Percentiles rank a stretch among this genome's conserved stretches.
Conservation (phyloP, 2,888 invertebrate species). For the Ectemnius cavifrons region DNA sequence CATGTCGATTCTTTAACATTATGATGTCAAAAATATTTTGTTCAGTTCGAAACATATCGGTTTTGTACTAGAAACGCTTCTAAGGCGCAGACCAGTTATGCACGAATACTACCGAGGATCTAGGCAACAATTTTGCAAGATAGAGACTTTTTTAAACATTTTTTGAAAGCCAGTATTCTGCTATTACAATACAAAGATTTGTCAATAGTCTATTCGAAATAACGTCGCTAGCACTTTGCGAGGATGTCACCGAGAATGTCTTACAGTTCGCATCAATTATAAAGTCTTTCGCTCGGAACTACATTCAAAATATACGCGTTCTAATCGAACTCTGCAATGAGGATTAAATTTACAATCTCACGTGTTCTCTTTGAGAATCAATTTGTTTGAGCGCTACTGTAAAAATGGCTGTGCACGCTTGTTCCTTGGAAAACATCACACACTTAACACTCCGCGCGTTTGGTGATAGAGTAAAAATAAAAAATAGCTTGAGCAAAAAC, state of each 20-base stretch:
- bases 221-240: conserved; percentile 44
- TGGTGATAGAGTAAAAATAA: conserved; percentile 57
- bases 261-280: no score
- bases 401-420: conserved; percentile 58
- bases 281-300: no score
- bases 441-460: conserved; percentile 64
- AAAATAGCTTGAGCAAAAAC: conserved; percentile 61
- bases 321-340: no score
- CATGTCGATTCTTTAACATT: conserved; percentile 58
- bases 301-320: no score
- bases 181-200: conserved; percentile 46
- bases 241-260: no score
- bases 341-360: neutral
- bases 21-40: conserved; percentile 53
- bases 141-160: conserved; percentile 42
- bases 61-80: conserved; percentile 52
- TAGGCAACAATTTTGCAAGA: conserved; percentile 44
- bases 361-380: conserved; percentile 26
- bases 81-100: conserved; percentile 41
- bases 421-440: conserved; percentile 57
- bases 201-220: conserved; percentile 39
- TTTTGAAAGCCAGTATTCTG: conserved; percentile 44
- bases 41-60: conserved; percentile 34
- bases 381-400: conserved; percentile 53
- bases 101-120: conserved; percentile 47